Evolutionary conservation across 1,140 invertebrate species (phyloP), one percentile per base, ranked within the genome.

Genomic region (Aphelinus atriplicis): DNA sequence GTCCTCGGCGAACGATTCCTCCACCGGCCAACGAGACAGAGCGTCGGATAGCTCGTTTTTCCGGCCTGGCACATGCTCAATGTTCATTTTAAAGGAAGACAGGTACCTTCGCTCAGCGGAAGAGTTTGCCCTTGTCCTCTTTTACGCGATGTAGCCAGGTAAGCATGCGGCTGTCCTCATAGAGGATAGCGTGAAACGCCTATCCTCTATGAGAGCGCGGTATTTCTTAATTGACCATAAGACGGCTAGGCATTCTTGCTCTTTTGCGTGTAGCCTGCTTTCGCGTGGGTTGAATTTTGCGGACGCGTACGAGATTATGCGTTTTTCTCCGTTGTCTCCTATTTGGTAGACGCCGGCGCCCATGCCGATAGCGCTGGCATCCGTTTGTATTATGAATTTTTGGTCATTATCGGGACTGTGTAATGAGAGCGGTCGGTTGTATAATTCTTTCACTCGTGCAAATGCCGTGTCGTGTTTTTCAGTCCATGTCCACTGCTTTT

Each of bases 41-140:
- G 48, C 45, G 46, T 64, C 62, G 2, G 45, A 46, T 50, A 64
- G 45, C 7, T 48, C 46, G 48, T 48, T 47, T 6, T 9, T 26
- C 3, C 47, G 48, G 2, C 45, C 81, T 1, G 81, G 75, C 48
- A 78, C 77, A 68, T 84, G 81, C 63, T 81, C 78, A 0, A 84
- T 60, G 5, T 2, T 50, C 48, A 83, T 82, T 7, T 57, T 47
- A 56, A 80, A 84, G 56, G 82, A 78, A 55, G 80, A 79, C 3
- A 85, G 70, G 0, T 80, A 69, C 2, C 84, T 61, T 0, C n/a
- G 84, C 56, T 82, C 81, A 84, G 6, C 79, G 71, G 26, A 26
- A 26, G 26, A 61, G 26, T 48, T 70, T 70, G 3, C 46, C 53
- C 6, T 7, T 55, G 4, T 2, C 43, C 4, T 68, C 68, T 42